Evolutionary conservation across 2,113 vertebrate species (phyloP).

Genomic region (Pygathrix nemaeus): DNA sequence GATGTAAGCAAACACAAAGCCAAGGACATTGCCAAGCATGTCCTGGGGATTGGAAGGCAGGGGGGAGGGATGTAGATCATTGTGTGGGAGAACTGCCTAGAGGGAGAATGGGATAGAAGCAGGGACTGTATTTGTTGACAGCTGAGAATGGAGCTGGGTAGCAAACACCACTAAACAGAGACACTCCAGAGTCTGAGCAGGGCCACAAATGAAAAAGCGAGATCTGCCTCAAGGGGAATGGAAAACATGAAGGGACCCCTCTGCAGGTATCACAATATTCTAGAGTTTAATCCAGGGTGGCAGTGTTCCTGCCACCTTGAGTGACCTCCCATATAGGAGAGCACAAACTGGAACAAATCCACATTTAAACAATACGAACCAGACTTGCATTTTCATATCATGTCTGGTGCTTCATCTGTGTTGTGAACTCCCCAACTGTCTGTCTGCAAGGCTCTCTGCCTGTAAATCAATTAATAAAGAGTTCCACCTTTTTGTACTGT

Average conservation of each 20-base stretch:
- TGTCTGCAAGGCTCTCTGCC: not conserved
- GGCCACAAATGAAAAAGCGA: not conserved
- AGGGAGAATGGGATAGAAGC: not conserved
- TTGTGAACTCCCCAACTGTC: not conserved
- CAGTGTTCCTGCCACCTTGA: not conserved
- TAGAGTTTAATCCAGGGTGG: not conserved
- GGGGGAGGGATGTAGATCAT: not conserved
- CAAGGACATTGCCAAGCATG: not conserved
- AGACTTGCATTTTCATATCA: not conserved
- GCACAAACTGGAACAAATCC: not conserved
- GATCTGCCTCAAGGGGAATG: not conserved
- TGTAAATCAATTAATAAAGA: not conserved
- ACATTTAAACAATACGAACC: not conserved
- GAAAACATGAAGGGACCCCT: not conserved
- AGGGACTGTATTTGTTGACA: not conserved
- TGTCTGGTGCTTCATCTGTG: not conserved
- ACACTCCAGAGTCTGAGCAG: not conserved
- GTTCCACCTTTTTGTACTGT: not conserved
- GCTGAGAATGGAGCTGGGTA: not conserved
- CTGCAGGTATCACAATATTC: not conserved
- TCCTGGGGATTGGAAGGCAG: not conserved
- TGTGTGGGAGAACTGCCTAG: accelerated
- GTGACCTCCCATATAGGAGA: not conserved
- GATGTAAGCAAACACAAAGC: not conserved
- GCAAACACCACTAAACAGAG: not conserved